These are phyloP conservation scores for Lethrus apterus DNA, from an alignment of 1,140 invertebrate genomes.

Conservation along the genomic window DNA sequence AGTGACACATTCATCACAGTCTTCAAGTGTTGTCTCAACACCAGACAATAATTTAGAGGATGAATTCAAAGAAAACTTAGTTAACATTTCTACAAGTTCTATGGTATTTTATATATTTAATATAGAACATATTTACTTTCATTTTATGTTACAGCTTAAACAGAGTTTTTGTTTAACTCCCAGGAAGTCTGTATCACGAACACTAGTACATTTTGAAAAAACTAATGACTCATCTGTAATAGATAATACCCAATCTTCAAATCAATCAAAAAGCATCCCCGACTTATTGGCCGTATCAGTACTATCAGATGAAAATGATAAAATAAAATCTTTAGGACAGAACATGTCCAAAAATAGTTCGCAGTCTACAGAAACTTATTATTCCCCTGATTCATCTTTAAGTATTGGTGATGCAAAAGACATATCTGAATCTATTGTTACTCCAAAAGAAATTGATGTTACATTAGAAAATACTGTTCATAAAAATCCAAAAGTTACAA, in stretches of 20 bases:
- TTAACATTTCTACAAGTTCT: neutral
- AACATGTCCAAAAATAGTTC: constrained; percentile 21
- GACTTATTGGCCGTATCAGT: neutral
- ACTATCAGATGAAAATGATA: neutral
- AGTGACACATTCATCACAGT: neutral
- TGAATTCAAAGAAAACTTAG: neutral
- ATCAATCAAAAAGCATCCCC: neutral
- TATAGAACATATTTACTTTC: neutral
- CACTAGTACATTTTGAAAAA: constrained; percentile 7
- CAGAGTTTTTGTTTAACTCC: constrained; percentile 17
- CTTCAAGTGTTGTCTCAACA: too few species aligned
- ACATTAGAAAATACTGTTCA: too few species aligned
- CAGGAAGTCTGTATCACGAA: constrained; percentile 18
- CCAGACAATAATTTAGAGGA: neutral
- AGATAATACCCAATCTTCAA: neutral
- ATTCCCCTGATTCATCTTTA: constrained; percentile 24
- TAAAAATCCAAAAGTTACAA: too few species aligned
- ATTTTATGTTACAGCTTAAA: constrained; percentile 3
- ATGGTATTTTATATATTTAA: neutral
- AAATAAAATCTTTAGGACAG: neutral
- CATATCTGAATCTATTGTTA: too few species aligned
- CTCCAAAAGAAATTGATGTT: too few species aligned
- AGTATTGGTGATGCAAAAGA: too few species aligned
- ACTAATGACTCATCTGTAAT: neutral
- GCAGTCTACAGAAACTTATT: constrained; percentile 22